Base-by-base conservation (phyloP, 2,113 vertebrate species). In the Zingel zingel region DNA sequence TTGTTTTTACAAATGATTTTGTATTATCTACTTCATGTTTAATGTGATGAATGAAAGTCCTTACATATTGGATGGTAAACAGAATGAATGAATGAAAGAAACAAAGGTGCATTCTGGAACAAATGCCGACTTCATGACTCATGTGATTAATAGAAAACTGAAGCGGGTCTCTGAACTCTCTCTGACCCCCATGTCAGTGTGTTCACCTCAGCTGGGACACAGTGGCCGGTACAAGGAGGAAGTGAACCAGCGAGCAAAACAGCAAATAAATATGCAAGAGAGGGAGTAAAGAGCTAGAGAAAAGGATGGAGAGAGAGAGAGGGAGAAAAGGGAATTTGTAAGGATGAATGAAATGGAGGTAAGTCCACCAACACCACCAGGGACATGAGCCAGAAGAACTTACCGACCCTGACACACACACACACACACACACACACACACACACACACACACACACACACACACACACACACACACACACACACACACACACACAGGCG, bases 301-400 rank as follows among this genome's bases (percentile, higher is more conserved):
- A 79, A 89, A 76, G 84, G 45, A 72, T 69, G 66, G 6, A 77
- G 15, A 64, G 9, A 75, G 12, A 30, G 30, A 51, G 81, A 68
- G 25, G 56, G 50, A 71, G 45, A 70, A 69, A 43, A 58, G 58
- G 54, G 51, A 67, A 72, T 88, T 89, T 83, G 67, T 75, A 74
- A 69, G 81, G 66, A 59, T 83, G 85, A 92, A 88, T 89, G 56
- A 83, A 88, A 74, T 65, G 43, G 88, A 91, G 85, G 88, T 83
- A 78, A 80, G 68, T 69, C 69, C 77, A 79, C 21, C 73, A 92
- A 36, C 50, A 77, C 45, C 61, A 68, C 36, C 50, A 8, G 25
- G 39, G 15, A 27, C 19, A 25, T 43, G 79, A 84, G 86, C 91
- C 89, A 91, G 78, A 33, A 79, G 86, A 39, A 85, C 82, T 59